Conservation (phyloP, 2,888 invertebrate genomes). For the Morpho helenor region DNA sequence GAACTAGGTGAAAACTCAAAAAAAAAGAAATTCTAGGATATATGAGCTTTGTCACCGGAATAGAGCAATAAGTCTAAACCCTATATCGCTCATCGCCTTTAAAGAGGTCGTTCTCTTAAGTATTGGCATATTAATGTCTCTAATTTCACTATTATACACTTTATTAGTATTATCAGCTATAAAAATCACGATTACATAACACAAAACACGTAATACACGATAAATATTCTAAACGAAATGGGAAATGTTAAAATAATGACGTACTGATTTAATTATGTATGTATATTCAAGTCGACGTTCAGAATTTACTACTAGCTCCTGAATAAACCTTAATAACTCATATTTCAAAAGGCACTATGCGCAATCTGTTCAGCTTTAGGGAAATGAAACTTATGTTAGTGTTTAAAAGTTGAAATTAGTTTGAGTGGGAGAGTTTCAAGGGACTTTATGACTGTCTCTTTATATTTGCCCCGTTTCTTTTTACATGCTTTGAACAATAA, state of each 20-base stretch:
- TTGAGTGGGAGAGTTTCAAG: constrained; percentile 23
- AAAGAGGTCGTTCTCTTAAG: no score
- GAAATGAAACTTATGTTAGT: constrained; percentile 34
- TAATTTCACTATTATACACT: no score
- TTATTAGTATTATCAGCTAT: no score
- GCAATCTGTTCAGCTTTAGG: constrained; percentile 8
- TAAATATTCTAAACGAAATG: constrained; percentile 9
- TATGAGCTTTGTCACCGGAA: no score
- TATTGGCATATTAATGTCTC: no score
- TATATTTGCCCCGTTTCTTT: constrained; percentile 54
- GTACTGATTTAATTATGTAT: constrained; percentile 47
- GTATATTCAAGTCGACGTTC: constrained; percentile 52
- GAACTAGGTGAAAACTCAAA: no score
- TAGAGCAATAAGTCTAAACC: no score
- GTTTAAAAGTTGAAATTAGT: constrained; percentile 29
- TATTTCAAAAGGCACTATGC: constrained; percentile 32
- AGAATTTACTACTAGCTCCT: constrained; percentile 57
- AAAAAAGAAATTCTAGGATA: no score
- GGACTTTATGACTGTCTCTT: constrained; percentile 35
- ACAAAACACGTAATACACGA: neutral
- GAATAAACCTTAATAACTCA: constrained; percentile 59
- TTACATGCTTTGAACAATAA: constrained; percentile 69
- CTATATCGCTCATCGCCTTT: no score
- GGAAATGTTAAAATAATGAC: constrained; percentile 23
- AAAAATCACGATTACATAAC: no score